Percentiles rank a stretch among this genome's conserved stretches.
Evolutionary conservation across 2,888 invertebrate genomes (phyloP).

Genomic region (Drosophila fulvimacula): DNA sequence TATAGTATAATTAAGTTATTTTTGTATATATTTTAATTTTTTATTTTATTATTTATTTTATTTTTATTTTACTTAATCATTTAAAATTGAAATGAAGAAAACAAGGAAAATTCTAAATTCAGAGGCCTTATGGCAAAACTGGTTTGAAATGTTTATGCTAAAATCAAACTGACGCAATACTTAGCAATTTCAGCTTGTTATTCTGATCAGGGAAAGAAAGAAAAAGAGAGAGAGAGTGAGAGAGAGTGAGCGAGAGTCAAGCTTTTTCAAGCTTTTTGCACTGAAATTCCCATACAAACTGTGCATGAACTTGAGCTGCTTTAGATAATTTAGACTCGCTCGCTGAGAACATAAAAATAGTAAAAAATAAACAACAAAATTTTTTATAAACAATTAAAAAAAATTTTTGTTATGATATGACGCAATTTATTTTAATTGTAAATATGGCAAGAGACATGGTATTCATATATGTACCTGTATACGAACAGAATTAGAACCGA

Average conservation of each 20-base stretch:
- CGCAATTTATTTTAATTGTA: neutral
- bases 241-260: neutral
- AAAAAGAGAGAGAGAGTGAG: neutral
- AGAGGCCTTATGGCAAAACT: conserved; percentile 2
- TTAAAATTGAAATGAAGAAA: neutral
- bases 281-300: neutral
- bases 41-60: neutral
- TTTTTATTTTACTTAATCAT: too few species aligned
- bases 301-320: conserved; percentile 15
- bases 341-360: neutral
- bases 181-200: conserved; percentile 6
- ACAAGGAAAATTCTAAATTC: neutral
- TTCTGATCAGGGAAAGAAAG: neutral
- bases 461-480: too few species aligned
- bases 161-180: conserved; percentile 22
- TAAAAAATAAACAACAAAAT: neutral
- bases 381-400: neutral
- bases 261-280: conserved; percentile 10
- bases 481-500: neutral
- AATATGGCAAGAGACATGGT: neutral
- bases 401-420: neutral
- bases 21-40: too few species aligned
- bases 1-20: too few species aligned
- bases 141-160: neutral
- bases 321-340: too few species aligned